Percentiles rank a stretch among this genome's conserved stretches.
phyloP scores from a whole-genome alignment of 2,797 vertebrate genomes.

The Epinephelus awoara region DNA sequence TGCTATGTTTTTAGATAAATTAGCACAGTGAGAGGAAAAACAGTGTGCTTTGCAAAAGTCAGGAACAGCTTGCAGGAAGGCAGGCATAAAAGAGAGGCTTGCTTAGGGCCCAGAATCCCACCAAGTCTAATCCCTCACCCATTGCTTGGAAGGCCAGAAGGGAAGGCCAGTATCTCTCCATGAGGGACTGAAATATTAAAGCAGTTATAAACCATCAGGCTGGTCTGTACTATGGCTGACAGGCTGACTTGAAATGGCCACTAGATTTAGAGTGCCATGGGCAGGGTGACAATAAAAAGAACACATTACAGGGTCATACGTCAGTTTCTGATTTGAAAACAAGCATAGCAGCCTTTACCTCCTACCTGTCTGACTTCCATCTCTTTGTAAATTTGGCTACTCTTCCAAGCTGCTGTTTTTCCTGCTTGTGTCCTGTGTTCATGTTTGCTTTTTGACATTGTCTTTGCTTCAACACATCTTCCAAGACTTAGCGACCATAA shows the following conservation, averaged over 20 bases:
- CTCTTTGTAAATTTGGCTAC: constrained; percentile 31
- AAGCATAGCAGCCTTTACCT: constrained; percentile 11
- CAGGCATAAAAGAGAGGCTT: constrained; percentile 73
- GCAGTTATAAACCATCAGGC: constrained; percentile 68
- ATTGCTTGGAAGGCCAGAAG: constrained; percentile 65
- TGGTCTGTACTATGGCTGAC: constrained; percentile 44
- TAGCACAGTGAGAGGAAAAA: constrained; percentile 82
- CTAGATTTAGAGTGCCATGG: constrained; percentile 50
- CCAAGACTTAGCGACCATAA: constrained; percentile 17
- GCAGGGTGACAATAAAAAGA: constrained; percentile 43
- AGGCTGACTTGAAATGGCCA: constrained; percentile 55
- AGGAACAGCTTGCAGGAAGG: constrained; percentile 84
- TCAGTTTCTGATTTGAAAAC: constrained; percentile 58
- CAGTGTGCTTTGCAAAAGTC: constrained; percentile 76
- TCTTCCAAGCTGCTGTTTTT: constrained; percentile 4
- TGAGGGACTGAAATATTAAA: constrained; percentile 76
- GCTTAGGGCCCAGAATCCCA: constrained; percentile 68
- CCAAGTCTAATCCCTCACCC: constrained; percentile 80
- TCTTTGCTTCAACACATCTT: constrained; percentile 27
- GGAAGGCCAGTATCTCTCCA: constrained; percentile 50
- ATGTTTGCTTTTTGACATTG: constrained; percentile 35
- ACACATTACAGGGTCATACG: constrained; percentile 28
- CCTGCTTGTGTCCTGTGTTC: constrained; percentile 19
- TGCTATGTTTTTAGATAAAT: constrained; percentile 86
- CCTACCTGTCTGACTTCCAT: constrained; percentile 44